These are phyloP conservation scores for Callimorpha dominula DNA, from an alignment of 2,888 invertebrate species.

Conservation along the genomic window DNA sequence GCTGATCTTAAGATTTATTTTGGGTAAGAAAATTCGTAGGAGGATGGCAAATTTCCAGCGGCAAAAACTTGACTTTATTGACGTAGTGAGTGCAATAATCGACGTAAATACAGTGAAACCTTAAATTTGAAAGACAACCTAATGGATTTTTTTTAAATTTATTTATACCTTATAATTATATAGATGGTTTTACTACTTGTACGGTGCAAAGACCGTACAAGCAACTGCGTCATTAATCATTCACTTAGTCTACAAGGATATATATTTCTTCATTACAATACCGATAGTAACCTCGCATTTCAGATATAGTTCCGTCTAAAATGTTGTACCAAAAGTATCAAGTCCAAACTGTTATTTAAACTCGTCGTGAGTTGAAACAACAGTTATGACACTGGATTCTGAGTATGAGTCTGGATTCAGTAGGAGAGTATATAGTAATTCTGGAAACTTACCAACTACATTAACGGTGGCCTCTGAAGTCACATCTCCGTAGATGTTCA, in stretches of 20 bases:
- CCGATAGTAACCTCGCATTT: too few species aligned
- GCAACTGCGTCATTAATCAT: too few species aligned
- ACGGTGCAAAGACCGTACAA: too few species aligned
- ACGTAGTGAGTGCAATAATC: neutral
- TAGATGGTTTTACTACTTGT: too few species aligned
- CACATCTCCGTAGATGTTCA: conserved; percentile 93
- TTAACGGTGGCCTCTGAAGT: conserved; percentile 91
- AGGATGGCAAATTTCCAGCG: conserved; percentile 32
- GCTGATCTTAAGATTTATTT: conserved; percentile 17
- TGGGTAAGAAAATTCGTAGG: conserved; percentile 13
- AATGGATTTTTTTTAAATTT: neutral
- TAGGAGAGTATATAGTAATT: neutral
- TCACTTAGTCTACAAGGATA: too few species aligned
- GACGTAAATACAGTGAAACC: neutral
- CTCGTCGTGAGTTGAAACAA: neutral
- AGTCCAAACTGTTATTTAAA: neutral
- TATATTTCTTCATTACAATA: too few species aligned
- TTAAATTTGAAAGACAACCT: neutral
- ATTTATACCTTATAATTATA: neutral
- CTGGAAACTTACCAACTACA: conserved; percentile 89
- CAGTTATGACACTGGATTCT: too few species aligned
- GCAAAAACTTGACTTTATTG: conserved; percentile 16
- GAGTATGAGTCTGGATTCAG: neutral
- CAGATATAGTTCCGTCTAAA: neutral
- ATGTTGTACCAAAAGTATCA: neutral